Conservation (phyloP, 1,140 invertebrate species). For the Andrena cerasifolii region DNA sequence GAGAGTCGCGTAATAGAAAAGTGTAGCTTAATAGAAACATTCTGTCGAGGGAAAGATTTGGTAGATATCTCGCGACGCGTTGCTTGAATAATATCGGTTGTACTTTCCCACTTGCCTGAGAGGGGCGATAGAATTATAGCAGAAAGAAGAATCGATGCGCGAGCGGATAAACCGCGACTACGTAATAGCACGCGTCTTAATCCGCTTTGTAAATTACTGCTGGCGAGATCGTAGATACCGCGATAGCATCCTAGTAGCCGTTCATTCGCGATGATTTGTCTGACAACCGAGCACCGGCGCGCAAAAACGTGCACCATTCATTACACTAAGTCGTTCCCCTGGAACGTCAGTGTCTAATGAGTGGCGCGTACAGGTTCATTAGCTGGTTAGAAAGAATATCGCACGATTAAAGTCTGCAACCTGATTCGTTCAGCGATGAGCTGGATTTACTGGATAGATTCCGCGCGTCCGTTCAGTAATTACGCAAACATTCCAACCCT, state of each 20-base stretch:
- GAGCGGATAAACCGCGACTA: not conserved
- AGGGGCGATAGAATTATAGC: not conserved
- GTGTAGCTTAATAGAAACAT: too few relatives aligned
- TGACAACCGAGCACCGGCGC: constrained; percentile 17
- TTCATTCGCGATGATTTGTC: constrained; percentile 38
- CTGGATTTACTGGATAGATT: not conserved
- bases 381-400: constrained; percentile 43
- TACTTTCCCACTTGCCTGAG: not conserved
- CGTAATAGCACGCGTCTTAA: constrained; percentile 45
- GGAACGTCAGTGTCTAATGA: constrained; percentile 55
- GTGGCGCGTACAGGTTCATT: constrained; percentile 53
- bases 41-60: too few relatives aligned
- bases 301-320: constrained; percentile 48
- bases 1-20: too few relatives aligned
- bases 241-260: constrained; percentile 29
- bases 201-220: constrained; percentile 48
- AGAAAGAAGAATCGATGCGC: constrained; percentile 6
- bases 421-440: constrained; percentile 32
- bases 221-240: constrained; percentile 27
- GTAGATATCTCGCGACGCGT: too few relatives aligned
- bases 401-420: constrained; percentile 13
- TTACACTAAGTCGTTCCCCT: constrained; percentile 36
- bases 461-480: not conserved
- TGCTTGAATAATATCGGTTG: too few relatives aligned
- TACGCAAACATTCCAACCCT: constrained; percentile 23